Evolutionary conservation across 2,113 vertebrate genomes (phyloP).

Genomic region (Eclectus roratus): DNA sequence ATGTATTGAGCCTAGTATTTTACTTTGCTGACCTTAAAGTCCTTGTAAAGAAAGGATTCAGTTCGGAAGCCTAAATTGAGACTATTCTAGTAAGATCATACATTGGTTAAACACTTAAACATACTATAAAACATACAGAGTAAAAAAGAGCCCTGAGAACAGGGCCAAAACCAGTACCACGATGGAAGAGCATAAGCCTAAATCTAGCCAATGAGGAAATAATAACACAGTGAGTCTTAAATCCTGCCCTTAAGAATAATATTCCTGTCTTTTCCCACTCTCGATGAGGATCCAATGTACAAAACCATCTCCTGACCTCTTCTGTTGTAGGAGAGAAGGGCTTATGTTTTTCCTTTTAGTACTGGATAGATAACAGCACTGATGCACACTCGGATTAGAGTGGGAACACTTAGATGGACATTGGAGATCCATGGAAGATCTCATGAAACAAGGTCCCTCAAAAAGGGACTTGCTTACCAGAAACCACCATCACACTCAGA

Average conservation of each 20-base stretch:
- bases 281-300: not conserved
- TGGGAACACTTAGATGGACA: not conserved
- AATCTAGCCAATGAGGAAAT: not conserved
- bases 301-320: not conserved
- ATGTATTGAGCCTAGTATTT: not conserved
- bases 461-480: not conserved
- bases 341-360: not conserved
- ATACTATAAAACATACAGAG: not conserved
- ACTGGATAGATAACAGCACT: fast-evolving
- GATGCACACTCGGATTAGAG: not conserved
- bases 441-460: not conserved
- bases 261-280: not conserved
- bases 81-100: not conserved
- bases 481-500: not conserved
- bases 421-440: not conserved
- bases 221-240: not conserved
- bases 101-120: not conserved
- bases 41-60: not conserved
- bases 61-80: not conserved
- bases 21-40: not conserved
- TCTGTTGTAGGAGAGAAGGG: not conserved
- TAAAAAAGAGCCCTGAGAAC: not conserved
- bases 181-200: not conserved
- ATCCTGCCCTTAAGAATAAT: not conserved
- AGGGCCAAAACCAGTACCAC: not conserved